A percentile compares a stretch with the other conserved stretches of the same genome.
phyloP scores from a whole-genome alignment of 2,113 vertebrate genomes.

The Turdus rufiventris region DNA sequence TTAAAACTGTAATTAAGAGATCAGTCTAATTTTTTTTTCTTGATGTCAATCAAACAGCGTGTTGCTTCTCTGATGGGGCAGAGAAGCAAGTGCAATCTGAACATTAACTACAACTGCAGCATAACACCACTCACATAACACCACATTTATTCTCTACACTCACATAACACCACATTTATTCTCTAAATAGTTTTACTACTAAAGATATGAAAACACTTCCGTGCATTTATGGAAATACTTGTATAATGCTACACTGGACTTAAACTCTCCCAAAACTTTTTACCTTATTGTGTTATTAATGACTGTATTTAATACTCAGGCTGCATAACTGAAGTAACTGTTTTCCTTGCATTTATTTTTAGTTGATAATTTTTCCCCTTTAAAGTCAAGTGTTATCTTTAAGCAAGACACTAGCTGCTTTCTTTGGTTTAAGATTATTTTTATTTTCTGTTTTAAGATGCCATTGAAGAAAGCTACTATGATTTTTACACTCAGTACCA shows the following conservation, averaged over 20 bases:
- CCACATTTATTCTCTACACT: not conserved
- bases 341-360: not conserved
- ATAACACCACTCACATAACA: not conserved
- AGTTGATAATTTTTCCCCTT: not conserved
- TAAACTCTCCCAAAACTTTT: not conserved
- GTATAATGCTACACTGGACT: not conserved
- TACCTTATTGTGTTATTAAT: not conserved
- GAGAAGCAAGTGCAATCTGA: not conserved
- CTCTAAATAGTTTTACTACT: not conserved
- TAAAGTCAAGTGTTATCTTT: not conserved
- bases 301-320: not conserved
- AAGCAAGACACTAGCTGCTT: slow-evolving; percentile 51
- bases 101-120: not conserved
- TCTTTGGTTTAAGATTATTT: slow-evolving; percentile 39
- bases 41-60: not conserved
- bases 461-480: not conserved
- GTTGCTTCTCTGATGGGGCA: not conserved
- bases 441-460: slow-evolving; percentile 50
- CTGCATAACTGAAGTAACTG: not conserved
- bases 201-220: not conserved
- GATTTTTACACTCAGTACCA: slow-evolving; percentile 2
- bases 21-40: not conserved
- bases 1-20: not conserved
- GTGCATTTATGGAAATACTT: not conserved
- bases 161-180: too few species aligned